Conservation (phyloP, 2,113 vertebrate species). For the Amblyornis subalaris region DNA sequence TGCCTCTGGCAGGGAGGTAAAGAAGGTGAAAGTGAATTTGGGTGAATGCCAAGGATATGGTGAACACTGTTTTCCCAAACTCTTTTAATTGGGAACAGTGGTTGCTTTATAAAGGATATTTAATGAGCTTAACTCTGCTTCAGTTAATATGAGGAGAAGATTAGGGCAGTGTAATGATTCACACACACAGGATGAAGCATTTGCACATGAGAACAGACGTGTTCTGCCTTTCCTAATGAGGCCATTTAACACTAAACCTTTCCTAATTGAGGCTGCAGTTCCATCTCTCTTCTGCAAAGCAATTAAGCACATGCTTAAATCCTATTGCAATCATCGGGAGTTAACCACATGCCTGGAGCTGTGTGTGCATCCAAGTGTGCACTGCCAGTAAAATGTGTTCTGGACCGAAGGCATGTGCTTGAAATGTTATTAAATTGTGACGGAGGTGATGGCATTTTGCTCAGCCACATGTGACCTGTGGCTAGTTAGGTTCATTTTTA, state of each 20-base stretch:
- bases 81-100: conserved; percentile 57
- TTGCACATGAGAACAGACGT: conserved; percentile 62
- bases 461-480: neutral
- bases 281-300: conserved; percentile 40
- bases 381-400: conserved; percentile 4
- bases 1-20: neutral
- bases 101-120: conserved; percentile 59
- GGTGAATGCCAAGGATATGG: neutral
- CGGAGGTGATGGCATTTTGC: conserved; percentile 24
- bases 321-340: conserved; percentile 31
- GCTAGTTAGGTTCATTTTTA: conserved; percentile 31
- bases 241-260: conserved; percentile 64
- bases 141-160: conserved; percentile 55
- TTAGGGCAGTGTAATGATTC: conserved; percentile 62
- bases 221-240: conserved; percentile 61
- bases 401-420: conserved; percentile 3
- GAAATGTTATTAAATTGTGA: conserved; percentile 28
- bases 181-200: conserved; percentile 47
- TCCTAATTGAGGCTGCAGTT: conserved; percentile 55
- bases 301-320: conserved; percentile 63
- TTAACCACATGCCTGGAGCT: conserved; percentile 54
- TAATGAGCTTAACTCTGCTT: conserved; percentile 65
- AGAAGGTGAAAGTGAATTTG: conserved; percentile 47
- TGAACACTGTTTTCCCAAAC: conserved; percentile 50
- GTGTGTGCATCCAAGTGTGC: conserved; percentile 49